Evolutionary conservation across 2,113 vertebrate genomes (phyloP), one percentile per base, ranked within the genome.

Genomic region (Myrmecobius fasciatus): DNA sequence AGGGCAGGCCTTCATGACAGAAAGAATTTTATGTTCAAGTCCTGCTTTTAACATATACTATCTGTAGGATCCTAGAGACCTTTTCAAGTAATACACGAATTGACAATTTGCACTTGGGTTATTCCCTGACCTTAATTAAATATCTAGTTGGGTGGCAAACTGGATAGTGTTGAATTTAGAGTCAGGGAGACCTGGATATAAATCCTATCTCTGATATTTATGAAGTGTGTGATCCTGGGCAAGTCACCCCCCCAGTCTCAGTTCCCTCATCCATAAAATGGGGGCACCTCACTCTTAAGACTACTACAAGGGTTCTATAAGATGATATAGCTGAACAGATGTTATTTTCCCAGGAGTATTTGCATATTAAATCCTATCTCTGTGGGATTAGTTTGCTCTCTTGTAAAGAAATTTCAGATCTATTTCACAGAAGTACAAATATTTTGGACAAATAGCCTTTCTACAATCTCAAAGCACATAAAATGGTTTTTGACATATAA

Each of bases 331-430:
- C 14, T 20, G 36, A 75, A 75, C 36, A n/a, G 67, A 75, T 75
- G 36, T 22, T 20, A n/a, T 36, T 43, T 43, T 94, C 48, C 43
- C 11, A 52, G 25, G 24, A 92, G 22, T 67, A 90, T 92, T 95
- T 89, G 52, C 56, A 91, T 89, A 89, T 94, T 52, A 43, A 90
- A 51, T 36, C 24, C 31, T 46, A 52, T 56, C 25, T 92, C 52
- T 96, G 52, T 5, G 67, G 25, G 88, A 89, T 89, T 60, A 25
- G 36, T 88, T 0, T 51, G 36, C 47, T 54, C 25, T 14, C 47
- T 94, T 28, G n/a, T 89, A 93, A 88, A 91, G 31, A 20, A 83
- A 96, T 54, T 89, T 9, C 5, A 83, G 75, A 1, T 93, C 56
- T 51, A 89, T 93, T 92, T 25, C 47, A 49, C 92, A 46, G 88